phyloP scores from a whole-genome alignment of 1,140 invertebrate genomes.

The Trichomalopsis sarcophagae region DNA sequence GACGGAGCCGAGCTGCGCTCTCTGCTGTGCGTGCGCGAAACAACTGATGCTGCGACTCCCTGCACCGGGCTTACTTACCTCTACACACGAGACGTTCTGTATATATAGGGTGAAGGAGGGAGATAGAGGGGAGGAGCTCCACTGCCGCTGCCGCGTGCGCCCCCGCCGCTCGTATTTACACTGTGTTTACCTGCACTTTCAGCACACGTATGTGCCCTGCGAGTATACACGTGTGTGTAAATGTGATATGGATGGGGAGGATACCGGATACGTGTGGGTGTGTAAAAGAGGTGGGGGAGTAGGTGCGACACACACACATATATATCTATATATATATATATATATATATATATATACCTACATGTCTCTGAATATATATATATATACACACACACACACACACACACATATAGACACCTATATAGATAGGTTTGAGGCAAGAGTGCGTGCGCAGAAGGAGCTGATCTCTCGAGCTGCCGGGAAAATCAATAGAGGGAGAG shows the following conservation, averaged over 20 bases:
- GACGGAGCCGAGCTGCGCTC: not conserved
- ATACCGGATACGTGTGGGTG: not conserved
- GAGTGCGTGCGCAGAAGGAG: constrained; percentile 19
- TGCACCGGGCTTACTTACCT: not conserved
- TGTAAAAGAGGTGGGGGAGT: not conserved
- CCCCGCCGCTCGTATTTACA: not conserved
- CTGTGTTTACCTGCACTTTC: constrained; percentile 17
- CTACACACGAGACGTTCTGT: not conserved
- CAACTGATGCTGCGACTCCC: constrained; percentile 54
- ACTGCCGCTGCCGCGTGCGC: not conserved
- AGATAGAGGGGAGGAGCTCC: not conserved
- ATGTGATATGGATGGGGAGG: too few relatives aligned
- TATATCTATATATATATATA: too few relatives aligned
- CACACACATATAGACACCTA: too few relatives aligned
- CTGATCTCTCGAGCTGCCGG: not conserved
- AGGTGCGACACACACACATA: not conserved
- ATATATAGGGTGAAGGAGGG: not conserved
- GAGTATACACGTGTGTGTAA: too few relatives aligned
- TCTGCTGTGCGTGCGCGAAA: constrained; percentile 38
- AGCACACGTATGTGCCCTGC: not conserved
- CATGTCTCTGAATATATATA: too few relatives aligned
- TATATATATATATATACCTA: too few relatives aligned
- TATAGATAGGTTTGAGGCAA: too few relatives aligned
- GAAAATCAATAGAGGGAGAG: constrained; percentile 24
- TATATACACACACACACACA: too few relatives aligned